These are phyloP conservation scores for Synergus laeviventris DNA, from an alignment of 2,888 invertebrate genomes.

Conservation along the genomic window DNA sequence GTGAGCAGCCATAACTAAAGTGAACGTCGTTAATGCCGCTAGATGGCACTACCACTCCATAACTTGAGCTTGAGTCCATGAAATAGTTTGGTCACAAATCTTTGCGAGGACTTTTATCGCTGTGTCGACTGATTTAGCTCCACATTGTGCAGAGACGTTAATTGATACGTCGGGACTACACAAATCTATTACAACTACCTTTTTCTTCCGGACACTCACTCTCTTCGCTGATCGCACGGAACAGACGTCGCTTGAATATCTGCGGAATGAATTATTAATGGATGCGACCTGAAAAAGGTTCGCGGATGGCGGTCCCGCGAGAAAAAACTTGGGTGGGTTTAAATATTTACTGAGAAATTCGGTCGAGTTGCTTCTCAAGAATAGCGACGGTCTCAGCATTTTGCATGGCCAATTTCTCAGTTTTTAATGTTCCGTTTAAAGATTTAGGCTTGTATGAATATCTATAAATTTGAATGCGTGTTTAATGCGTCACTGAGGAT, in stretches of 20 bases:
- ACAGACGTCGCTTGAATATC: slow-evolving; percentile 17
- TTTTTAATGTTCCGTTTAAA: neutral
- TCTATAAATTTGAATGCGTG: no score
- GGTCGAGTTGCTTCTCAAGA: neutral
- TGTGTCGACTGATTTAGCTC: slow-evolving; percentile 60
- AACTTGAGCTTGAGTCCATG: slow-evolving; percentile 49
- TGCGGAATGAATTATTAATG: slow-evolving; percentile 11
- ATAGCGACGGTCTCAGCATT: neutral
- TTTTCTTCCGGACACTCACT: slow-evolving; percentile 28
- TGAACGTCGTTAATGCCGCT: slow-evolving; percentile 69
- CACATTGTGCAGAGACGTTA: slow-evolving; percentile 50
- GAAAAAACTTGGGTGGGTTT: neutral
- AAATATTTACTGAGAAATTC: slow-evolving; percentile 1
- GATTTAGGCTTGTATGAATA: neutral
- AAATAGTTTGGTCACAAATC: slow-evolving; percentile 52
- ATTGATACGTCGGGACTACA: slow-evolving; percentile 55
- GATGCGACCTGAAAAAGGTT: slow-evolving; percentile 16
- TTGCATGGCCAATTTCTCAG: neutral
- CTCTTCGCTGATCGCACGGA: slow-evolving; percentile 39
- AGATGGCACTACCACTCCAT: slow-evolving; percentile 72
- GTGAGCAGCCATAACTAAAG: slow-evolving; percentile 75
- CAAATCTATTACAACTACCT: slow-evolving; percentile 52
- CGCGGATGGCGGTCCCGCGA: neutral
- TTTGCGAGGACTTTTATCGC: slow-evolving; percentile 60
- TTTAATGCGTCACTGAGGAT: no score